Evolutionary conservation across 2,797 vertebrate species (phyloP).

Genomic region (Aplochiton taeniatus): DNA sequence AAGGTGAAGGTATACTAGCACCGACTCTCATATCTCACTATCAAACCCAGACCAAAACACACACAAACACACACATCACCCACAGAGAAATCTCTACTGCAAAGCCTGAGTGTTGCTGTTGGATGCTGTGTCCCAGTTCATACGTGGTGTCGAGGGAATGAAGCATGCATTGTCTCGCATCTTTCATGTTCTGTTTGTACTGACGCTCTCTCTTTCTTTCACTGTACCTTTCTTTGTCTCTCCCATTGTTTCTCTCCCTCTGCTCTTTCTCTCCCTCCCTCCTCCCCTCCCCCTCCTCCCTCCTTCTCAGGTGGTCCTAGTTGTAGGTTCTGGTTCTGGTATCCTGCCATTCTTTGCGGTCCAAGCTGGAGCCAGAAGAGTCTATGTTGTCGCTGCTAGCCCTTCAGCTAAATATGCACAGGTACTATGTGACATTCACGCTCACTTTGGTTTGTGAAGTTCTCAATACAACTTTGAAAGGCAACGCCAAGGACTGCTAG

Average conservation of each 20-base stretch:
- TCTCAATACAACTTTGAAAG: not conserved
- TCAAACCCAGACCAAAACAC: no score
- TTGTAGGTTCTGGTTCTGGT: constrained; percentile 72
- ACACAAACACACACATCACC: no score
- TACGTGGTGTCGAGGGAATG: no score
- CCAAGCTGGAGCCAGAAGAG: constrained; percentile 72
- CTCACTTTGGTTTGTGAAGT: not conserved
- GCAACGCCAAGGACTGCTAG: not conserved
- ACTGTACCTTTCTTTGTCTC: constrained; percentile 2
- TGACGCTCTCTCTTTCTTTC: not conserved
- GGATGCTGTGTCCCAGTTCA: no score
- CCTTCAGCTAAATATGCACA: constrained; percentile 64
- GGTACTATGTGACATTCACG: constrained; percentile 36
- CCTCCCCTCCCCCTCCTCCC: not conserved
- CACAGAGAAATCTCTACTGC: no score
- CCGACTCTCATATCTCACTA: no score
- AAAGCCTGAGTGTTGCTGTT: no score
- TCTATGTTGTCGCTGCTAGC: constrained; percentile 68
- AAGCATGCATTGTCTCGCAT: not conserved
- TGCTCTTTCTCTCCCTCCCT: not conserved
- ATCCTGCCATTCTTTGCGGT: constrained; percentile 74
- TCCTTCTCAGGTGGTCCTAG: constrained; percentile 67
- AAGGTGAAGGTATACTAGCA: constrained; percentile 74
- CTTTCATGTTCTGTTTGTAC: not conserved
- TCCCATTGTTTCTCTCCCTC: not conserved